Base-by-base conservation (phyloP, 2,113 vertebrate genomes). In the Apeltes quadracus region DNA sequence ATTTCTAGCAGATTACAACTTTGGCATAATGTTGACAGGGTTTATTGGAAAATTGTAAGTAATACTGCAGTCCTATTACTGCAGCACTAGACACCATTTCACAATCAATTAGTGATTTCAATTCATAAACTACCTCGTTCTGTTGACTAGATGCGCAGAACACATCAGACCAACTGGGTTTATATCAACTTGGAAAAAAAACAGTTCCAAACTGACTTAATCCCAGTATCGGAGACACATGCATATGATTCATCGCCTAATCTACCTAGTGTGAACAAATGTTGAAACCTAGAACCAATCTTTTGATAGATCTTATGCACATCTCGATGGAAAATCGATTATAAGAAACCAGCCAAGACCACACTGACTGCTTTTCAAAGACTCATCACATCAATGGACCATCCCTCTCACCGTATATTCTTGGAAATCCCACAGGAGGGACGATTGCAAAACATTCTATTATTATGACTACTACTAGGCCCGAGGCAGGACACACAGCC, bases 401-500 rank as follows among this genome's bases (percentile, higher is more conserved):
- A 69, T 88, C 63, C 61, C 56, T 84, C 72, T 6, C 32, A 34
- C 32, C 7, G 75, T 67, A 82, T 86, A 69, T 18, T 70, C 44
- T 75, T 88, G 89, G 92, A 89, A 91, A 92, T 91, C 90, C 90
- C 89, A 82, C 83, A 84, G 64, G 71, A 87, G 77, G 79, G 61
- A 86, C n/a, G 44, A 80, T 75, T 72, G 69, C 58, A 77, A 58
- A 59, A 50, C 67, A 46, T 87, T 88, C 77, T 84, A 82, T 84
- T 87, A 87, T 85, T 81, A 87, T 70, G 44, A 84, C 77, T 79
- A 79, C 77, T 83, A 72, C 72, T 13, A 50, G 61, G 74, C 91
- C 78, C 11, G 13, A 55, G 88, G 90, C 83, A 44, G 81, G 64
- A 74, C 73, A 85, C 85, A 87, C 76, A 68, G 79, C 89, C 76